Evolutionary conservation across 2,113 vertebrate species (phyloP), one percentile per base, ranked within the genome.

Genomic region (Nymphicus hollandicus): DNA sequence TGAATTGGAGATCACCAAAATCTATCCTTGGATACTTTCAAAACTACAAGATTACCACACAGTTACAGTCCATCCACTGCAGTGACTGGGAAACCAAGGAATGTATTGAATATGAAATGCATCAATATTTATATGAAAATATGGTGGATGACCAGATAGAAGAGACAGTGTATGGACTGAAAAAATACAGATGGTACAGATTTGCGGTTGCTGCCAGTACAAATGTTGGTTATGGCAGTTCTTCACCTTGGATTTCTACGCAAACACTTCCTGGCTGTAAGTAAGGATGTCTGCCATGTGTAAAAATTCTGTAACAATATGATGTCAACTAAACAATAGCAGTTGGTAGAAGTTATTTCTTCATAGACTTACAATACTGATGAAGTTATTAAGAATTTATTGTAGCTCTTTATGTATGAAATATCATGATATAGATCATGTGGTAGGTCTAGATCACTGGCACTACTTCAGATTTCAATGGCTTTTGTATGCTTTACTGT

Each of bases 201-300:
- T 98, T 99, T 98, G 98, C 98, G 50, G 97, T 99, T 93, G 98
- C 98, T 53, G 99, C 99, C 23, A 98, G 98, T 89, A 99, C 99
- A 2, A 99, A 97, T 18, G 98, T 98, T 11, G 99, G 99, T 52
- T 98, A 98, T 61, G 98, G 99, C 58, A 97, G 98, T 41, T 97
- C 98, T 76, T 99, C 99, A 13, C 70, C 73, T 7, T 99, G 99
- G 99, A 98, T 97, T 89, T 98, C 98, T 66, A 93, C 97, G 11
- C 98, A 97, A 71, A 99, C 99, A 6, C 96, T 99, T 81, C 97
- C 98, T 96, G 99, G 99, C 94, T 97, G 99, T 99, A 98, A 98
- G 99, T 98, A 97, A 78, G 33, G 55, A 61, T 69, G 8, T 81
- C 72, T 93, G 5, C 27, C 10, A 1, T 64, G 19, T 82, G 17